Percentiles rank a stretch among this genome's conserved stretches.
Conservation (phyloP, 2,797 vertebrate species). For the Sandelia bainsii region DNA sequence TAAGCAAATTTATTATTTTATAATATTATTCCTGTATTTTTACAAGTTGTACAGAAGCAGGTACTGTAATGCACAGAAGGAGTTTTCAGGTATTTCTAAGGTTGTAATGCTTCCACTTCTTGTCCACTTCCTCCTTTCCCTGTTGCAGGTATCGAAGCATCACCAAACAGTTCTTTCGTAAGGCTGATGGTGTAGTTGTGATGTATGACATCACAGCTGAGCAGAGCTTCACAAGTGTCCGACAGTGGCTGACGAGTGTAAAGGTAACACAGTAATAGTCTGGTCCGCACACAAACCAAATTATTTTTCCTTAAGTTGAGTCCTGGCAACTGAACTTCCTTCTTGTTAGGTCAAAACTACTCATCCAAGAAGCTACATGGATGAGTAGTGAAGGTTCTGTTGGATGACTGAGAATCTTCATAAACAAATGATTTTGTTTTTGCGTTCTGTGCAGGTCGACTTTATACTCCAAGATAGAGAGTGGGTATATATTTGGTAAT, state of each 20-base stretch:
- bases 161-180: conserved; percentile 96
- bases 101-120: not conserved
- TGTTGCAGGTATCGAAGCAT: conserved; percentile 91
- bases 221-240: conserved; percentile 90
- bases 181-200: conserved; percentile 92
- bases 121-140: not conserved
- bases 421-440: not conserved
- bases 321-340: too few species aligned
- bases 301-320: too few species aligned
- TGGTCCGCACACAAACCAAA: not conserved
- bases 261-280: conserved; percentile 81
- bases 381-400: too few species aligned
- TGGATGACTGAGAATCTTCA: too few species aligned
- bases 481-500: not conserved
- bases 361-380: too few species aligned
- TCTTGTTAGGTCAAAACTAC: too few species aligned
- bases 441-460: not conserved
- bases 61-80: too few species aligned
- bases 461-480: not conserved
- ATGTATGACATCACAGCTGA: conserved; percentile 92
- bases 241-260: conserved; percentile 91
- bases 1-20: too few species aligned
- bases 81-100: too few species aligned
- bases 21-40: too few species aligned
- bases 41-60: too few species aligned